These are phyloP conservation scores for Cancer borealis DNA, from an alignment of 2,888 invertebrate genomes.

Conservation along the genomic window DNA sequence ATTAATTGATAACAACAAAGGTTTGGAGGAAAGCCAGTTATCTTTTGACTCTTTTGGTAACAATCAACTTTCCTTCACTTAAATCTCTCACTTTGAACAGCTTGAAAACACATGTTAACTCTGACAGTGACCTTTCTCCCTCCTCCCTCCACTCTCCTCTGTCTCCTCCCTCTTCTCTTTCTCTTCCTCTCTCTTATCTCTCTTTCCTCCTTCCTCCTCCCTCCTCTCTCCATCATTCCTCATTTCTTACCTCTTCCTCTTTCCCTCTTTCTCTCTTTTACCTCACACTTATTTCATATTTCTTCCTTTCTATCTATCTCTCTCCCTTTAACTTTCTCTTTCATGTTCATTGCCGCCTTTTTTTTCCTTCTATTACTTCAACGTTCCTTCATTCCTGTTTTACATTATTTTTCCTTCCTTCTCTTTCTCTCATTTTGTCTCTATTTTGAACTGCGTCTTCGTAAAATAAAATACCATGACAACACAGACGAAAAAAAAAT, in stretches of 20 bases:
- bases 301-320: neutral
- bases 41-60: too few relatives aligned
- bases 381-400: neutral
- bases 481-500: neutral
- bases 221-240: neutral
- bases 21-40: too few relatives aligned
- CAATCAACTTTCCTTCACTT: too few relatives aligned
- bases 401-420: neutral
- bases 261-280: neutral
- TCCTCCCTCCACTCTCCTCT: neutral
- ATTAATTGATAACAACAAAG: too few relatives aligned
- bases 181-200: neutral
- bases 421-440: too few relatives aligned
- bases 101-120: too few relatives aligned
- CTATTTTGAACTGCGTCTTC: neutral
- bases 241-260: too few relatives aligned
- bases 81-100: too few relatives aligned
- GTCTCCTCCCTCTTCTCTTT: neutral
- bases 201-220: neutral
- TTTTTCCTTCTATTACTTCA: neutral
- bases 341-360: neutral
- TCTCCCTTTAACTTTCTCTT: neutral
- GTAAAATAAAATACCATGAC: neutral
- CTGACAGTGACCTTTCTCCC: neutral
- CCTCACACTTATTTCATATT: neutral